phyloP scores from a whole-genome alignment of 1,140 invertebrate genomes.

The Bombus pascuorum region DNA sequence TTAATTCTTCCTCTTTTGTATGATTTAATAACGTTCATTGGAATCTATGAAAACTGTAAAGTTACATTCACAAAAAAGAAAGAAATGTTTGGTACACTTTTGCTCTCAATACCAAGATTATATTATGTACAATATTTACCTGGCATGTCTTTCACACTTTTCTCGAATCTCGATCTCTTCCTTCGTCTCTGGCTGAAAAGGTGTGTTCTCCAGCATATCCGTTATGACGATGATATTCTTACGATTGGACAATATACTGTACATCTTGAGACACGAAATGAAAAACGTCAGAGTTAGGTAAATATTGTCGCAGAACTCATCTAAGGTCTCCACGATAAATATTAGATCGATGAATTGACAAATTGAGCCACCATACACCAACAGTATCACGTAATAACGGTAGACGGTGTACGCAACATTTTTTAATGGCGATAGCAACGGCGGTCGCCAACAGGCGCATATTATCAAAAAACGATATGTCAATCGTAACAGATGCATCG shows the following conservation, averaged over 20 bases:
- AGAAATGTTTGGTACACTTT: neutral
- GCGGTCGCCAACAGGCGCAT: slow-evolving; percentile 50
- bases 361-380: slow-evolving; percentile 3
- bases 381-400: neutral
- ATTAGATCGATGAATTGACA: slow-evolving; percentile 29
- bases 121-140: slow-evolving; percentile 40
- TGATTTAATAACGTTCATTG: too few species aligned
- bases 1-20: too few species aligned
- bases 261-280: slow-evolving; percentile 49
- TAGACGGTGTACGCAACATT: slow-evolving; percentile 25
- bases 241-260: slow-evolving; percentile 39
- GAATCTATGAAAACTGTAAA: too few species aligned
- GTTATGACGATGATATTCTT: slow-evolving; percentile 43
- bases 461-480: slow-evolving; percentile 21
- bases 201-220: slow-evolving; percentile 21
- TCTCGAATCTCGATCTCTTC: slow-evolving; percentile 54
- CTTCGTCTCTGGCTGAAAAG: slow-evolving; percentile 40
- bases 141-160: slow-evolving; percentile 29
- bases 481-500: slow-evolving; percentile 31
- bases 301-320: slow-evolving; percentile 60
- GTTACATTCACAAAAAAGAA: neutral
- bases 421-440: slow-evolving; percentile 14
- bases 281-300: slow-evolving; percentile 61
- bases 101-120: neutral
- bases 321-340: slow-evolving; percentile 33